phyloP scores from a whole-genome alignment of 2,797 vertebrate species.

The Rhodeus uyekii region DNA sequence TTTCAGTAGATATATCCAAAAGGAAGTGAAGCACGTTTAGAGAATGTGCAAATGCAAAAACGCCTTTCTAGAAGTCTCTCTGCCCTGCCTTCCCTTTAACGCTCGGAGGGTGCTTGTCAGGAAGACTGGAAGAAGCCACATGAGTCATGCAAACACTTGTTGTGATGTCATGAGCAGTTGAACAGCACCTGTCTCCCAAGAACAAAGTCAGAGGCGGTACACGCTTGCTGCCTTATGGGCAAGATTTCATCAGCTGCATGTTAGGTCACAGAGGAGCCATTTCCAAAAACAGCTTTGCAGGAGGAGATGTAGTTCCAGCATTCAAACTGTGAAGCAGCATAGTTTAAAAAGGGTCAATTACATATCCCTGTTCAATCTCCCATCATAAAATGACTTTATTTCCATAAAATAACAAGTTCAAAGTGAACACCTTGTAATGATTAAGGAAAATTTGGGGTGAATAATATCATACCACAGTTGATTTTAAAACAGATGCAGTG shows the following conservation, averaged over 20 bases:
- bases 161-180: slow-evolving; percentile 79
- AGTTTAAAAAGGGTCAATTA: slow-evolving; percentile 19
- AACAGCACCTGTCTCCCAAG: slow-evolving; percentile 69
- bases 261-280: slow-evolving; percentile 48
- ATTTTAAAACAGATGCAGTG: background rate
- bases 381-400: background rate
- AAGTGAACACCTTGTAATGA: slow-evolving; percentile 7
- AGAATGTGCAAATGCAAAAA: background rate
- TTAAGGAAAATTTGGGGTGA: background rate
- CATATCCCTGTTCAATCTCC: background rate
- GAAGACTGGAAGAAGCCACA: slow-evolving; percentile 41
- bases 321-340: slow-evolving; percentile 24
- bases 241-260: slow-evolving; percentile 54
- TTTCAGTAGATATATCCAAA: background rate
- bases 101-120: slow-evolving; percentile 51
- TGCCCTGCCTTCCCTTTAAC: slow-evolving; percentile 21
- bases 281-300: slow-evolving; percentile 51
- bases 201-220: slow-evolving; percentile 44
- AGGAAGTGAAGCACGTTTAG: background rate
- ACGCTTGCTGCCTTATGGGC: slow-evolving; percentile 50
- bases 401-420: background rate
- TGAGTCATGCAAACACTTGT: slow-evolving; percentile 76
- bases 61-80: background rate
- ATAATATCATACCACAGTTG: background rate
- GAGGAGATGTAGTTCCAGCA: background rate